These are phyloP conservation scores for Probosciger aterrimus DNA, from an alignment of 2,113 vertebrate species.

Conservation along the genomic window DNA sequence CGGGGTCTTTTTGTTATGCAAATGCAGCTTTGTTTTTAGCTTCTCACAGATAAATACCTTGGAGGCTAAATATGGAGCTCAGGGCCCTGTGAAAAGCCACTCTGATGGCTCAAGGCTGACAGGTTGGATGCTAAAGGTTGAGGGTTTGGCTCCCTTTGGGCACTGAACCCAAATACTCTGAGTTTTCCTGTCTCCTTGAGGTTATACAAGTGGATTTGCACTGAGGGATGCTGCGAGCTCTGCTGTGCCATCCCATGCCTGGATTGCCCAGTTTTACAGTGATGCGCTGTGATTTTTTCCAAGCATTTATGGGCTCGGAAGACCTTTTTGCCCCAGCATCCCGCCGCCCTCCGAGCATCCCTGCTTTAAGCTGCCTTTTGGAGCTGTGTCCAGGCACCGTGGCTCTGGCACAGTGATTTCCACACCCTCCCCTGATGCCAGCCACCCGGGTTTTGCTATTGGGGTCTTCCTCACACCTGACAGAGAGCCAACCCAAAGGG, in stretches of 20 bases:
- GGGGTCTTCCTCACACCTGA: neutral
- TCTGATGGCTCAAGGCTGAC: neutral
- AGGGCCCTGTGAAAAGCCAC: neutral
- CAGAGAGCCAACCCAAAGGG: neutral
- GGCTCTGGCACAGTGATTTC: neutral
- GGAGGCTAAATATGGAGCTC: neutral
- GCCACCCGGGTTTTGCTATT: rapidly evolving
- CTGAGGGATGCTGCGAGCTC: rapidly evolving
- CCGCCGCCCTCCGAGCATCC: rapidly evolving
- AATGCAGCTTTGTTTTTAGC: constrained; percentile 29
- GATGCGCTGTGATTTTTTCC: neutral
- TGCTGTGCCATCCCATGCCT: rapidly evolving
- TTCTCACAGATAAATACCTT: neutral
- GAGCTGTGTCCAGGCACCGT: rapidly evolving
- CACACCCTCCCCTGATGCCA: rapidly evolving
- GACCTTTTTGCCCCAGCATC: neutral
- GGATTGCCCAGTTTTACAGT: neutral
- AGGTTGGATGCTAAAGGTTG: neutral
- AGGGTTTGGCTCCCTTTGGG: neutral
- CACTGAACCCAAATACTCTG: neutral
- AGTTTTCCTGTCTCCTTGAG: neutral
- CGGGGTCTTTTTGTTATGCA: constrained; percentile 33
- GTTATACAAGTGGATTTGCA: neutral
- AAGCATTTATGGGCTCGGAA: neutral
- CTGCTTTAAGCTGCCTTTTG: neutral